phyloP scores from a whole-genome alignment of 2,113 vertebrate species.

The Rhombomys opimus region DNA sequence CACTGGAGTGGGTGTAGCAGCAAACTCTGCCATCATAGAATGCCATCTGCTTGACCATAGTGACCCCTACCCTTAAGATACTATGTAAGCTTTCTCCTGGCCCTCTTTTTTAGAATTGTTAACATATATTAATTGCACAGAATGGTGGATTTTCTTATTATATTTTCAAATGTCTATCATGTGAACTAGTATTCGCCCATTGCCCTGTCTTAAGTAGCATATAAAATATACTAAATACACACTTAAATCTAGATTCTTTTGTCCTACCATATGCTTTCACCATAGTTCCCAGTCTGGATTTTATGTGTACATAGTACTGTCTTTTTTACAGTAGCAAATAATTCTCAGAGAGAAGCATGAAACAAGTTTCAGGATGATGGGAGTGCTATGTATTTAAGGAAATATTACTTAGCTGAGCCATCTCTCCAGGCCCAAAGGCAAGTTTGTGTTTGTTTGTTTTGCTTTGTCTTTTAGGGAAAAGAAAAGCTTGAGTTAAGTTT shows the following conservation, averaged over 20 bases:
- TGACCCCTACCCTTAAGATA: background rate
- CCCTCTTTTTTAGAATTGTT: too few species aligned
- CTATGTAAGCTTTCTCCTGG: too few species aligned
- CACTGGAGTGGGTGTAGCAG: too few species aligned
- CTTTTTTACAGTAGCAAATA: slow-evolving; percentile 8
- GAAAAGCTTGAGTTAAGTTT: background rate
- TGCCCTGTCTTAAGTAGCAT: background rate
- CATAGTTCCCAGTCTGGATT: background rate
- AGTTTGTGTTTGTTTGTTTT: background rate
- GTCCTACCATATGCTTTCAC: background rate
- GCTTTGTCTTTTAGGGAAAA: background rate
- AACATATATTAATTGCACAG: background rate
- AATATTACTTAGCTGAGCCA: background rate
- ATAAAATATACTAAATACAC: background rate
- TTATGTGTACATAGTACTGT: background rate
- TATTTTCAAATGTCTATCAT: background rate
- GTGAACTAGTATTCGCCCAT: background rate
- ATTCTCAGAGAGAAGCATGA: background rate
- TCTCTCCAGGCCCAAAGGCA: background rate
- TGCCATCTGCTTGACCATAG: background rate
- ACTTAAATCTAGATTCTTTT: background rate
- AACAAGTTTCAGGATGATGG: background rate
- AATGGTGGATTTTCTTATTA: background rate
- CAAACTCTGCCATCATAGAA: background rate
- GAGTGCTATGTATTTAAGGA: background rate